A percentile compares a stretch with the other conserved stretches of the same genome.
These are phyloP conservation scores for Halcyon smyrnensis DNA, from an alignment of 2,797 vertebrate genomes.

Conservation along the genomic window DNA sequence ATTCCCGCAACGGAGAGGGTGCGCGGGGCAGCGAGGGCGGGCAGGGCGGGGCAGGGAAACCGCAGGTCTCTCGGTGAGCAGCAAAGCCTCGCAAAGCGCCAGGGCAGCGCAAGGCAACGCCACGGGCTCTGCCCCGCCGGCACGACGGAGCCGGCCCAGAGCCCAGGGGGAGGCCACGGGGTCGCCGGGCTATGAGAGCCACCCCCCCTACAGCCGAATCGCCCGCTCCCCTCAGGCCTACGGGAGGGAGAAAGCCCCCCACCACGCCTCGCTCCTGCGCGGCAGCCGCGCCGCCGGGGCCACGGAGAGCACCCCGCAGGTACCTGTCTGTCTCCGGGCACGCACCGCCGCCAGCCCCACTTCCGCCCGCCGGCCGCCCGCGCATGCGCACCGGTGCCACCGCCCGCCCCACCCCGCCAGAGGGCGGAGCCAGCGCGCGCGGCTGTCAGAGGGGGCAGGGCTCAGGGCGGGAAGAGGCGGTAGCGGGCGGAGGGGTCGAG, in stretches of 20 bases:
- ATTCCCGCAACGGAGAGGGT: fast-evolving
- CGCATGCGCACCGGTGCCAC: not conserved
- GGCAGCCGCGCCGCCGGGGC: not conserved
- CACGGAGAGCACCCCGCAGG: fast-evolving
- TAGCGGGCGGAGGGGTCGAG: not conserved
- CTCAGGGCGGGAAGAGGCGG: not conserved
- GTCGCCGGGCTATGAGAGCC: not conserved
- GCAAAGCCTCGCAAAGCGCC: not conserved
- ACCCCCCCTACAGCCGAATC: no score
- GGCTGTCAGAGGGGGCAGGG: no score
- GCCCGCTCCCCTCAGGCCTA: not conserved
- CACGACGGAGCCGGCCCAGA: not conserved
- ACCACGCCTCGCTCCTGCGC: no score
- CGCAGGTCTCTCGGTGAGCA: fast-evolving
- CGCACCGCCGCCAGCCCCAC: fast-evolving
- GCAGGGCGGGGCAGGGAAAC: no score
- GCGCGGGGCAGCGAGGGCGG: fast-evolving
- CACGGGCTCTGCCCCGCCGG: not conserved
- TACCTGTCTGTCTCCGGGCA: not conserved
- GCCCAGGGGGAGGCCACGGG: no score
- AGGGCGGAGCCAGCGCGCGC: no score
- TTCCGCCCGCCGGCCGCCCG: not conserved
- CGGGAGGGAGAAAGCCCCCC: fast-evolving
- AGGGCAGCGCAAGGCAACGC: no score
- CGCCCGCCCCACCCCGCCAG: not conserved